Conservation (phyloP, 2,888 invertebrate genomes). For the Drosophila pegasa region DNA sequence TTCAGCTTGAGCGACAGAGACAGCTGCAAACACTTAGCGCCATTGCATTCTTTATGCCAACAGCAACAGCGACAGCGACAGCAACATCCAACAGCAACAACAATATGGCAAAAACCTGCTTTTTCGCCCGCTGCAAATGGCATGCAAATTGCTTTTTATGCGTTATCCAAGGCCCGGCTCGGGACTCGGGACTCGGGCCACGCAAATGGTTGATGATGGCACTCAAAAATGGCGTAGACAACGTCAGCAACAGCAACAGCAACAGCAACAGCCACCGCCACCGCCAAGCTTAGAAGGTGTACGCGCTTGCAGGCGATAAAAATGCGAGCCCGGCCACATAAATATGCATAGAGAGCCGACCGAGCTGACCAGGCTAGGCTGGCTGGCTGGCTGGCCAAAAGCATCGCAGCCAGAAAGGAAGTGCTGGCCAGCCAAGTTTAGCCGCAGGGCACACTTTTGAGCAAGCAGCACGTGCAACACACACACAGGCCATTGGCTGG, state of each 20-base stretch:
- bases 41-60: conserved; percentile 68
- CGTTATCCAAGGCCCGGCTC: conserved; percentile 55
- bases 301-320: conserved; percentile 66
- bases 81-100: conserved; percentile 10
- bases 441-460: conserved; percentile 78
- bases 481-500: conserved; percentile 64
- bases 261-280: conserved; percentile 18
- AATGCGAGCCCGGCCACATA: conserved; percentile 64
- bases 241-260: conserved; percentile 46
- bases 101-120: conserved; percentile 63
- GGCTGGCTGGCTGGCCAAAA: conserved; percentile 32
- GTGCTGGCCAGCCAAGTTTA: conserved; percentile 70
- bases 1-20: conserved; percentile 48
- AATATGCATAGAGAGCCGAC: conserved; percentile 73
- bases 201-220: conserved; percentile 75
- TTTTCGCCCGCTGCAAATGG: conserved; percentile 71
- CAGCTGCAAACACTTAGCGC: conserved; percentile 66
- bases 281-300: conserved; percentile 61
- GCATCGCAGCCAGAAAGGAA: conserved; percentile 53
- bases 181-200: conserved; percentile 34
- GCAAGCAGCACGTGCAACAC: conserved; percentile 74
- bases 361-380: conserved; percentile 57
- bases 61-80: conserved; percentile 31
- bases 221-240: conserved; percentile 78
- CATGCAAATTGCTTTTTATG: conserved; percentile 81